Evolutionary conservation across 2,888 invertebrate genomes (phyloP).

Genomic region (Eupithecia tripunctaria): DNA sequence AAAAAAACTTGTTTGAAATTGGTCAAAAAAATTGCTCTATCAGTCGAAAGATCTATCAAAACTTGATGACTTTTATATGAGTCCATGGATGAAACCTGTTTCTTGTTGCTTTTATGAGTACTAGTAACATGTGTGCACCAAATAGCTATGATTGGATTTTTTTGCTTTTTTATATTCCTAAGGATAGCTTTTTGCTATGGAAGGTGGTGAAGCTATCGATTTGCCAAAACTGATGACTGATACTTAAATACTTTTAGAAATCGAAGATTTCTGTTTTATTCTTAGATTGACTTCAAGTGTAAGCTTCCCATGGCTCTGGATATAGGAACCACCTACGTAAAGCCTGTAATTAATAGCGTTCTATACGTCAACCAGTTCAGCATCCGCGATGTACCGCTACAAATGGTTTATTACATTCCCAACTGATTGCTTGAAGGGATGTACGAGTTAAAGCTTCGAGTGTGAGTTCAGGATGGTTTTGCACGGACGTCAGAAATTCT

Average conservation of each 20-base stretch:
- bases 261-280: background rate
- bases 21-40: constrained; percentile 14
- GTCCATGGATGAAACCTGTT: constrained; percentile 2
- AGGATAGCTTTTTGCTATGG: background rate
- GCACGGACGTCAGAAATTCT: background rate
- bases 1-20: constrained; percentile 26
- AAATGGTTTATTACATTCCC: constrained; percentile 22
- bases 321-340: constrained; percentile 56
- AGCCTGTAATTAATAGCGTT: constrained; percentile 60
- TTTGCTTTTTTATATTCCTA: background rate
- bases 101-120: background rate
- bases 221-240: background rate
- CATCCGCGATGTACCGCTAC: constrained; percentile 60
- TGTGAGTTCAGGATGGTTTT: constrained; percentile 13
- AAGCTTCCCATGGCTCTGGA: constrained; percentile 55
- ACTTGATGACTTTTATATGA: constrained; percentile 19
- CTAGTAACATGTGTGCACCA: background rate
- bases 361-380: constrained; percentile 63
- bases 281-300: constrained; percentile 35
- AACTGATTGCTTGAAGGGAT: constrained; percentile 18
- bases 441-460: background rate
- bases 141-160: background rate
- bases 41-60: constrained; percentile 22
- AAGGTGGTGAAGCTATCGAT: background rate
- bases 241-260: too few relatives aligned